These are phyloP conservation scores for Nomada fabriciana DNA, from an alignment of 2,888 invertebrate genomes.

Conservation along the genomic window DNA sequence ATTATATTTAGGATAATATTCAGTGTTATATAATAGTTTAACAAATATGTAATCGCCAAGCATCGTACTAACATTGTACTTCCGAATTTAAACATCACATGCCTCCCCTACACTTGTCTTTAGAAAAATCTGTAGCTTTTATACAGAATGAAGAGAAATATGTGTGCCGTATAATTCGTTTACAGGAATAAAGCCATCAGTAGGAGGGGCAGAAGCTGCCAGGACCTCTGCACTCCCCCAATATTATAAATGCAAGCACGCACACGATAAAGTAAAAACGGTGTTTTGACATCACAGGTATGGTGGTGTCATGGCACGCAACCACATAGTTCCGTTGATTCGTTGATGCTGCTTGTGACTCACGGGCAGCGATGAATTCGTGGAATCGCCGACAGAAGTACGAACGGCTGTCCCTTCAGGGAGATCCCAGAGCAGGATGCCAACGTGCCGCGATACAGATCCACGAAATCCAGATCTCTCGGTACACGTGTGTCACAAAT, in stretches of 20 bases:
- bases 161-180: too few species aligned
- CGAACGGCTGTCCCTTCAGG: conserved; percentile 69
- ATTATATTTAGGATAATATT: too few species aligned
- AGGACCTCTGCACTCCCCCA: too few species aligned
- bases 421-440: conserved; percentile 63
- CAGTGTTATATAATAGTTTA: too few species aligned
- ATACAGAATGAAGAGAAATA: too few species aligned
- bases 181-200: too few species aligned
- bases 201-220: too few species aligned
- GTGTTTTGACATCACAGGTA: background rate
- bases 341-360: conserved; percentile 62
- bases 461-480: conserved; percentile 59
- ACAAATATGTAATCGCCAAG: too few species aligned
- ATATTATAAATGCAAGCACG: background rate
- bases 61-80: too few species aligned
- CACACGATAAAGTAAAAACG: background rate
- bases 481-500: conserved; percentile 49
- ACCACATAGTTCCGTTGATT: conserved; percentile 33
- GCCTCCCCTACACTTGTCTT: too few species aligned
- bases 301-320: conserved; percentile 15
- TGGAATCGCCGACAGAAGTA: conserved; percentile 64
- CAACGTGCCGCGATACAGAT: conserved; percentile 26
- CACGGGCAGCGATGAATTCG: conserved; percentile 63
- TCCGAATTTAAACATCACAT: too few species aligned
- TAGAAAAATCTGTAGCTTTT: too few species aligned